Percentiles rank a stretch among this genome's conserved stretches.
Evolutionary conservation across 2,113 vertebrate genomes (phyloP).

Genomic region (Macaca nemestrina): DNA sequence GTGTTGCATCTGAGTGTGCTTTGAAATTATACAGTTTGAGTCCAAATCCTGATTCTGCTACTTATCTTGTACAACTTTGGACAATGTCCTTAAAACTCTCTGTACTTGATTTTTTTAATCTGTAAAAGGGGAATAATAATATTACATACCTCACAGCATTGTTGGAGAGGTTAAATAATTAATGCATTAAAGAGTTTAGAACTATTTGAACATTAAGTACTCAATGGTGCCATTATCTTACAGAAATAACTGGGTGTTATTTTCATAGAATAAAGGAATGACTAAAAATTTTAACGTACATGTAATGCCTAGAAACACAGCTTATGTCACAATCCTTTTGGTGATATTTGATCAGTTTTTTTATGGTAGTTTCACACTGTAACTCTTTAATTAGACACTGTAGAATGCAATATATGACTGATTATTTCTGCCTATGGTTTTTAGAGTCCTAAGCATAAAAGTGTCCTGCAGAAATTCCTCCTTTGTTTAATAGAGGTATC

Average conservation of each 20-base stretch:
- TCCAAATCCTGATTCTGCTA: neutral
- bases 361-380: neutral
- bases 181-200: neutral
- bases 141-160: neutral
- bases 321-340: neutral
- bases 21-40: neutral
- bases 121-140: neutral
- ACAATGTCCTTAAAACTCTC: neutral
- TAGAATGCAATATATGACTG: neutral
- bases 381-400: neutral
- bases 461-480: neutral
- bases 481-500: neutral
- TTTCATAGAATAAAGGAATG: neutral
- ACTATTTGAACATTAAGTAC: neutral
- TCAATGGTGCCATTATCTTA: neutral
- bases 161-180: neutral
- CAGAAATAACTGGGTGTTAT: neutral
- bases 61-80: neutral
- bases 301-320: neutral
- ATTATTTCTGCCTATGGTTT: neutral
- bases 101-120: neutral
- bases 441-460: slow-evolving; percentile 14
- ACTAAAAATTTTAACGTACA: neutral
- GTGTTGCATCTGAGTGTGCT: neutral
- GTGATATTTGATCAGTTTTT: neutral